These are phyloP conservation scores for Rhinopithecus roxellana DNA, from an alignment of 2,113 vertebrate genomes.

Conservation along the genomic window DNA sequence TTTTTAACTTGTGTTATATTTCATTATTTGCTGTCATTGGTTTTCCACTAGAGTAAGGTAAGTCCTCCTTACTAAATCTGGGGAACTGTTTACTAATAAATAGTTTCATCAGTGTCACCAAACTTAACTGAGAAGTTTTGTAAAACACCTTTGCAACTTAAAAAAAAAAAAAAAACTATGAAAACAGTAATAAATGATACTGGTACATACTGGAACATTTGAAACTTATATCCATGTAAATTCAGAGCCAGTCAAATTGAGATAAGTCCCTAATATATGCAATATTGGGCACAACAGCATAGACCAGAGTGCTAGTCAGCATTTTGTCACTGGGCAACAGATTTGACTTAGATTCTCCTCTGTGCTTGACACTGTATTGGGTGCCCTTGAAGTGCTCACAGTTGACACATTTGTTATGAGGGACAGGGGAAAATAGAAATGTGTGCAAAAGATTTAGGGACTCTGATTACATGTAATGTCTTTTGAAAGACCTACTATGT, in stretches of 20 bases:
- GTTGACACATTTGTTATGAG: not conserved
- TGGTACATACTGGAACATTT: not conserved
- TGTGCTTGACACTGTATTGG: not conserved
- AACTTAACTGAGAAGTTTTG: constrained; percentile 42
- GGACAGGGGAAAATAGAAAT: not conserved
- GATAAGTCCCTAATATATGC: not conserved
- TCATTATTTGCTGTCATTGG: constrained; percentile 99
- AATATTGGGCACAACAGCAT: not conserved
- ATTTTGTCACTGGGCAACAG: not conserved
- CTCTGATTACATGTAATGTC: not conserved
- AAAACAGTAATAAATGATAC: not conserved
- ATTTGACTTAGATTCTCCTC: not conserved
- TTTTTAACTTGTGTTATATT: constrained; percentile 99
- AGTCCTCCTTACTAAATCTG: constrained; percentile 85
- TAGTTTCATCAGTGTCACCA: constrained; percentile 26
- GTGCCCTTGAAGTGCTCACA: not conserved
- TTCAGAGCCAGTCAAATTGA: not conserved
- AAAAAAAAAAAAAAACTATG: not conserved
- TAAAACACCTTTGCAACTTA: not conserved
- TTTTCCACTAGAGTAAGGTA: constrained; percentile 99
- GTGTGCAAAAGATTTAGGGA: not conserved
- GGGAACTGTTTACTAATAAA: constrained; percentile 42
- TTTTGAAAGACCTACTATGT: not conserved
- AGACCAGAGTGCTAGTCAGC: not conserved
- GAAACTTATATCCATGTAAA: not conserved